Base-by-base conservation (phyloP, 1,140 invertebrate genomes). In the Zaprionus vittiger region DNA sequence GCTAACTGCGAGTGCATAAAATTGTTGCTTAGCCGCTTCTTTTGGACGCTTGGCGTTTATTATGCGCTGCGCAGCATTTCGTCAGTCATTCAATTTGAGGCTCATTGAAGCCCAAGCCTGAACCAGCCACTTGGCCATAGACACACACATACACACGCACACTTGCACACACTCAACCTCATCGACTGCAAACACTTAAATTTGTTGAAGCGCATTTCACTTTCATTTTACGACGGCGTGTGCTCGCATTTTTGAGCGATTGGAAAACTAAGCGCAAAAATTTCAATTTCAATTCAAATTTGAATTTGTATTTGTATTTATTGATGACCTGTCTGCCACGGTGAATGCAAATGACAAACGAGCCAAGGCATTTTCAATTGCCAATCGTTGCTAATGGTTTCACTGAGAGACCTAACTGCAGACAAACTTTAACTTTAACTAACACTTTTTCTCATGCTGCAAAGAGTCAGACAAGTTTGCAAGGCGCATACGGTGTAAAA, bases 151-250 rank as follows among this genome's bases (percentile, higher is more conserved):
- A 62, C 52, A 55, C 7, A 47, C 44, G 57, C 52, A 55, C 7
- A 47, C 44, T 34, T 15, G 52, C 44, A 44, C 17, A 59, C 24
- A 28, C 38, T 60, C 34, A 41, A 12, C 7, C 37, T 44, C 26
- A 20, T 26, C 11, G 55, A 47, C 59, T 54, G 57, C 73, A 71
- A 59, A 78, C 80, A 87, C 77, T 77, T 80, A 83, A 85, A 70
- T 83, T 79, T 57, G 69, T 83, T 83, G 83, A 79, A 79, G 79
- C 83, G 73, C 84, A 87, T 86, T 86, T 86, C 83, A 86, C 83
- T 86, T 86, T 86, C 83, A 79, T 83, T 85, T 85, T 84, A 24
- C 61, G 28, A 37, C 69, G 68, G 63, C 73, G 80, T 57, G 34
- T 61, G 55, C 65, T 69, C 61, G 66, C 57, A 72, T 57, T 57